Evolutionary conservation across 2,888 invertebrate genomes (phyloP), one percentile per base, ranked within the genome.

Genomic region (Pilophorus perplexus): DNA sequence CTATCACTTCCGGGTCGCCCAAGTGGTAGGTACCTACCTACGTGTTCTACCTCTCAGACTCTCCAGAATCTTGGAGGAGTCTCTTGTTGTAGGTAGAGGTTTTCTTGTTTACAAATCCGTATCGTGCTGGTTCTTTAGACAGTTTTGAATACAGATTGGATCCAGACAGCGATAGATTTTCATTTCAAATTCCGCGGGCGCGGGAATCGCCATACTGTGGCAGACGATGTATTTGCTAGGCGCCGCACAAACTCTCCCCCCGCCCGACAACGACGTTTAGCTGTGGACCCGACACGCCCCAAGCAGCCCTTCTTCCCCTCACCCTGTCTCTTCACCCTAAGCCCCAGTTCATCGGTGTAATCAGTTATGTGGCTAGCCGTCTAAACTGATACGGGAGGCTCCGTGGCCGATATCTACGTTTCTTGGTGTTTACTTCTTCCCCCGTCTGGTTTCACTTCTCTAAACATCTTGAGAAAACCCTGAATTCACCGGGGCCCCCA

Each of bases 281-380:
- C n/a, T n/a, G n/a, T 38, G 37, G 38, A 38, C 55, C 42, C 38
- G 55, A 55, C 55, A 55, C 55, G 55, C 55, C 55, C 55, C 55
- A 37, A 55, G n/a, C 55, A 38, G 38, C 48, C 25, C 55, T 55
- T 18, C 62, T 33, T 25, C 27, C 16, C 60, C 48, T 18, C 28
- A 12, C 27, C 37, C 40, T 33, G 20, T 44, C 18, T 23, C 14
- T 33, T 12, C 20, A 18, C 33, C 20, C 16, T 33, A 18, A 25
- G 27, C 23, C 50, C 28, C 64, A 40, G 67, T 48, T 60, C 52
- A 65, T 66, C 68, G 62, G 66, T 68, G 66, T 68, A 68, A 66
- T 66, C 68, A 68, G 68, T 65, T 57, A 48, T 62, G 62, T 62
- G 62, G 62, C 23, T 62, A 18, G 44, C 62, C 62, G 44, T 62